Base-by-base conservation (phyloP, 2,888 invertebrate genomes). In the Drosophila parthenogenetica region DNA sequence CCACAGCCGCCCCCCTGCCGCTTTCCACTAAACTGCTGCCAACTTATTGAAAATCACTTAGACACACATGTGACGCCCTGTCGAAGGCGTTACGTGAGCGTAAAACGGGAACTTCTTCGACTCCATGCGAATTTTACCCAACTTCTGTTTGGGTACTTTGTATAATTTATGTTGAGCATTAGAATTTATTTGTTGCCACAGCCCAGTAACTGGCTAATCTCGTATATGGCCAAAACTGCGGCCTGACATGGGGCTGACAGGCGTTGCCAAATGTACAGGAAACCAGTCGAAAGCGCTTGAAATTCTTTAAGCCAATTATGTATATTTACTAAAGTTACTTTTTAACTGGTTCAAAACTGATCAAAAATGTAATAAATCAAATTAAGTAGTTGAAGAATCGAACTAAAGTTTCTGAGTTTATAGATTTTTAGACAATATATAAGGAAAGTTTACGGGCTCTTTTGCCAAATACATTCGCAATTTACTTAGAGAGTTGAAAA, bases 11-110 rank as follows among this genome's bases (percentile, higher is more conserved):
- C 11, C n/a, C 22, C 8, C 17, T 29, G 25, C 8, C 5, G 5
- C 46, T 40, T 29, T n/a, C 4, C 13, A 10, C 55, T 48, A 59
- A 73, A 69, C 64, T 70, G 79, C 62, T 66, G 55, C 67, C 74
- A 86, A 86, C 84, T 88, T 86, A 87, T 86, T 86, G 89, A 88
- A 85, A 85, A 85, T 88, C 85, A 85, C 89, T 85, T 85, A 88
- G 87, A 83, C 84, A 81, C 85, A 85, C 85, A 85, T 85, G 85
- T 85, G 85, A 75, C 84, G 77, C 75, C 49, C 40, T 39, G 32
- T n/a, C 40, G 54, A 37, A 58, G 35, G 73, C 63, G 61, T 69
- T 85, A 82, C 83, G 85, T 85, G 87, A 76, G 83, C 78, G 51
- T 49, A 61, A 59, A 71, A 73, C 69, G 68, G 73, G 57, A 35